Base-by-base conservation (phyloP, 2,888 invertebrate species). In the Bombylius discolor region DNA sequence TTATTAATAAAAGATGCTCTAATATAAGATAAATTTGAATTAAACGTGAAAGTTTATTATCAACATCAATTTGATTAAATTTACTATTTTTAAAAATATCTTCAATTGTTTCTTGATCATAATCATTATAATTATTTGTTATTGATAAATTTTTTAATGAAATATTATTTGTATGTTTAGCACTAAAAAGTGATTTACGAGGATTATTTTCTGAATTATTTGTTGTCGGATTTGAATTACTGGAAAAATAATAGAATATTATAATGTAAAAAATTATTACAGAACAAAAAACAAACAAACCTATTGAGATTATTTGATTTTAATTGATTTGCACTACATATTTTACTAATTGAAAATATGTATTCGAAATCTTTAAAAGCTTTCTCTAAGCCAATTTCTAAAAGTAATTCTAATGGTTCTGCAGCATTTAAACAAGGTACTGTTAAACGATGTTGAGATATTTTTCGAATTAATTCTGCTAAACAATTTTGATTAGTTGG, bases 381-480 rank as follows among this genome's bases (percentile, higher is more conserved):
- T 60, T 74, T 74, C 56, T 74, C 73, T 56, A 74, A 60, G 7
- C 74, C 74, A 52, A 74, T 72, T 67, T 74, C 74, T n/a, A 74
- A 57, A 23, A 74, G 62, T 31, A 74, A 58, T 60, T 74, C 74
- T 55, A 74, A 60, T 1, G 74, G 73, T 57, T 74, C 73, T 0
- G 70, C 65, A 4, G 72, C 74, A 46, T 66, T 67, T 0, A 74
- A 60, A 47, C 70, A 69, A 5, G 74, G 74, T 62, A 74, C 69
- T n/a, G 72, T 73, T 52, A 74, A 57, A 1, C 73, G 71, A n/a
- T 68, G 68, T 58, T 72, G 70, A 39, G 70, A 68, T 39, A 74
- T 59, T 62, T 71, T 71, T 8, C 70, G 68, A 53, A 74, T 73
- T 42, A 74, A 68, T 66, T 72, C 70, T 8, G 71, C 74, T 50